phyloP scores from a whole-genome alignment of 2,797 vertebrate genomes.

The Gouania willdenowi region DNA sequence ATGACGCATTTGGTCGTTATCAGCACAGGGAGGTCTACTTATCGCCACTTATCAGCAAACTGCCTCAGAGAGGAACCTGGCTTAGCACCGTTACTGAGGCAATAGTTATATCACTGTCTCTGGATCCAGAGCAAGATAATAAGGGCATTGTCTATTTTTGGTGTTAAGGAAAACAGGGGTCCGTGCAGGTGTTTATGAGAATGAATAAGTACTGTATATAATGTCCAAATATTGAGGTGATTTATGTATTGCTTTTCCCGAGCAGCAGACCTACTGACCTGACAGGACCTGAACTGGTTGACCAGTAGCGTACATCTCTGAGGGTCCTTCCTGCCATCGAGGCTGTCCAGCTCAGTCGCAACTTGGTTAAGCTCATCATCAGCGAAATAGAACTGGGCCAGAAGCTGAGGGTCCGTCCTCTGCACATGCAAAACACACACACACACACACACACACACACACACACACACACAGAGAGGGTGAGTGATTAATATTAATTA shows the following conservation, averaged over 20 bases:
- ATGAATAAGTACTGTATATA: neutral
- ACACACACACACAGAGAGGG: neutral
- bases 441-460: too few relatives aligned
- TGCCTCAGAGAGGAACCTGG: conserved; percentile 7
- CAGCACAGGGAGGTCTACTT: conserved; percentile 18
- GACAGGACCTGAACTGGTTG: conserved; percentile 97
- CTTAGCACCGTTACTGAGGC: conserved; percentile 13
- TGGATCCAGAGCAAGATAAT: conserved; percentile 7
- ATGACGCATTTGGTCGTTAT: conserved; percentile 7
- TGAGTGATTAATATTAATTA: too few relatives aligned
- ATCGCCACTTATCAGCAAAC: conserved; percentile 39
- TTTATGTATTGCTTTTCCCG: too few relatives aligned
- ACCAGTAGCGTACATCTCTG: conserved; percentile 94
- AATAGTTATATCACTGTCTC: conserved; percentile 1
- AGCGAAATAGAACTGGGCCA: conserved; percentile 97
- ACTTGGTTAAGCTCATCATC: conserved; percentile 97
- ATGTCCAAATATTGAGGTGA: too few relatives aligned
- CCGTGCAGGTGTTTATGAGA: conserved; percentile 1
- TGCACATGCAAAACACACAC: conserved; percentile 39
- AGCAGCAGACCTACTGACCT: too few relatives aligned
- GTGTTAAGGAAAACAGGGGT: conserved; percentile 18
- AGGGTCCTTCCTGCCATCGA: conserved; percentile 95
- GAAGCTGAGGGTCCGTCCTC: conserved; percentile 94
- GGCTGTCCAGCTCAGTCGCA: conserved; percentile 92
- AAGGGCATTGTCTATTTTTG: conserved; percentile 18